Conservation (phyloP, 2,113 vertebrate species). For the Pterocles gutturalis region DNA sequence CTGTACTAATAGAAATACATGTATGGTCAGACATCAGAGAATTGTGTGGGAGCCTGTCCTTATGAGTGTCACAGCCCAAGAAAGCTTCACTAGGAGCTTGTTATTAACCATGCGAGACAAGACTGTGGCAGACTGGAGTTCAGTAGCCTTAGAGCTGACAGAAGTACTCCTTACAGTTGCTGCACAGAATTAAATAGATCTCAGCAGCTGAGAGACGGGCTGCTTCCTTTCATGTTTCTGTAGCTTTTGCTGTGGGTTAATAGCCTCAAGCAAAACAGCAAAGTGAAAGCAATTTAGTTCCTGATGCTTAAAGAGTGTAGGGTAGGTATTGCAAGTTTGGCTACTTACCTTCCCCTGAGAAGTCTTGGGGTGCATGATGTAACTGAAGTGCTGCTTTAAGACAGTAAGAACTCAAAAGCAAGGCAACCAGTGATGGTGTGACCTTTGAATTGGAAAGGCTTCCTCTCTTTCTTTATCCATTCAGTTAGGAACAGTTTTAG, state of each 20-base stretch:
- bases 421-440: not conserved
- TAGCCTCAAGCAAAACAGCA: not conserved
- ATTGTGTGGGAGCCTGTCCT: not conserved
- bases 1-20: not conserved
- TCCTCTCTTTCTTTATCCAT: not conserved
- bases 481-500: not conserved
- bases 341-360: not conserved
- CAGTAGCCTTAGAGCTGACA: not conserved
- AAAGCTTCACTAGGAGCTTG: not conserved
- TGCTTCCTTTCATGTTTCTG: not conserved
- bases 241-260: not conserved
- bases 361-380: not conserved
- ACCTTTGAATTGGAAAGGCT: not conserved
- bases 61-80: not conserved
- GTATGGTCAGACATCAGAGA: not conserved
- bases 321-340: not conserved
- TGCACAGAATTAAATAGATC: not conserved
- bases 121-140: not conserved
- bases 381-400: not conserved
- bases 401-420: not conserved
- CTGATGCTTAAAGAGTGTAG: not conserved
- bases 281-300: not conserved
- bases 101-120: not conserved
- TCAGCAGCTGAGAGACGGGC: not conserved
- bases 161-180: not conserved